Evolutionary conservation across 2,888 invertebrate genomes (phyloP), one percentile per base, ranked within the genome.

Genomic region (Belgica antarctica): DNA sequence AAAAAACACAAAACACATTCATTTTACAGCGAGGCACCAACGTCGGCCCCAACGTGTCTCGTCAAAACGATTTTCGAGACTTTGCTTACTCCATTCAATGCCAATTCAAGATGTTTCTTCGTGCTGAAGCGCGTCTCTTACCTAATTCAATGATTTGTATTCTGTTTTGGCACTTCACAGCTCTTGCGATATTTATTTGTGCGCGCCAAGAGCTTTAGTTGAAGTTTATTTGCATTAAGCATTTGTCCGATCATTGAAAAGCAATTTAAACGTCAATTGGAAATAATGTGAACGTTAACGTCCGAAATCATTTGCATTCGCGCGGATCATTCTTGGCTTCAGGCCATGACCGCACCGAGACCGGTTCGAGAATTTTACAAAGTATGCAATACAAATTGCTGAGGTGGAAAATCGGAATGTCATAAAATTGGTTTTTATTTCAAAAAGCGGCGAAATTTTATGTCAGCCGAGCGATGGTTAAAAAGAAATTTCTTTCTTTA

Each of bases 21-120:
- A 22, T 52, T 22, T 52, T 52, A 52, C 52, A 52, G 52, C 52
- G n/a, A 52, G 52, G 52, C 52, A 52, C 52, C 52, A 52, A 52
- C 17, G 52, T 52, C 17, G 52, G 52, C 52, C 17, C 52, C 52
- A 52, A 52, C 17, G 52, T 52, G 52, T 52, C 52, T 52, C 52
- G 52, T 52, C 52, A 52, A 52, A 52, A 12, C 17, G 22, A 2
- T 52, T 52, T 52, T 52, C 17, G 22, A 52, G 52, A 19, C 52
- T 52, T 52, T 22, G n/a, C 22, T 52, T n/a, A 52, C 22, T 52
- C 41, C 22, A 52, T 52, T 52, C 52, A 52, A 52, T 52, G 52
- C 22, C 52, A 52, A 3, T 52, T 52, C 22, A 10, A 52, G 52
- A 17, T 22, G 52, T 19, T 17, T 2, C 4, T 52, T 52, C 7